A percentile compares a stretch with the other conserved stretches of the same genome.
phyloP scores from a whole-genome alignment of 2,888 invertebrate species.

The Pandemis heparana region DNA sequence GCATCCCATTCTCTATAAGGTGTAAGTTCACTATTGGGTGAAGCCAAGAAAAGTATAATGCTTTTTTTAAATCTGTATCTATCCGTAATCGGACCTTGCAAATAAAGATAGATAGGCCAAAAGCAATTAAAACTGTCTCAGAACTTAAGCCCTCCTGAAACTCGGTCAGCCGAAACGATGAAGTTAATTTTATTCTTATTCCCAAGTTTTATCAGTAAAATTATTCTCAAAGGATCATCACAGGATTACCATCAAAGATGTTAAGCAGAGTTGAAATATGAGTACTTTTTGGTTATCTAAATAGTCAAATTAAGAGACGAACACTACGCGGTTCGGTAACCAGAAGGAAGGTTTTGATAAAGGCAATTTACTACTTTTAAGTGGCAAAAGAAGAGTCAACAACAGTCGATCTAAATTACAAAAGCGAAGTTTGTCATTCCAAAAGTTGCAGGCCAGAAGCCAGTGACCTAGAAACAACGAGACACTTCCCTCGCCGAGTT shows the following conservation, averaged over 20 bases:
- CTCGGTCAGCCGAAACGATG: conserved; percentile 43
- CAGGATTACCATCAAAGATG: conserved; percentile 41
- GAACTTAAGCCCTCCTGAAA: conserved; percentile 56
- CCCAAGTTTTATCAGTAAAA: conserved; percentile 37
- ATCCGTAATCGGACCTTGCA: conserved; percentile 48
- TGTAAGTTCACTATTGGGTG: background rate
- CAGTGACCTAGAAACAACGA: conserved; percentile 68
- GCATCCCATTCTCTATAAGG: too few species aligned
- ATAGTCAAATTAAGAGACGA: conserved; percentile 26
- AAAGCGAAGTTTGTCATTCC: conserved; percentile 62
- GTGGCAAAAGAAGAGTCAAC: conserved; percentile 57
- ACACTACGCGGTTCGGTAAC: conserved; percentile 33
- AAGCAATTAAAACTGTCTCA: conserved; percentile 68
- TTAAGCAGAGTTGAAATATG: conserved; percentile 35
- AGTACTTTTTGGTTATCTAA: conserved; percentile 24
- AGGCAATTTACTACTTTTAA: conserved; percentile 53
- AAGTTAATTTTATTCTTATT: conserved; percentile 44
- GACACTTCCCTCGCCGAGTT: conserved; percentile 65
- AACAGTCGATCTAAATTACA: conserved; percentile 61
- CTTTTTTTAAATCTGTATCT: conserved; percentile 11
- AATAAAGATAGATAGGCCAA: conserved; percentile 58
- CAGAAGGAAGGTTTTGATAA: conserved; percentile 32
- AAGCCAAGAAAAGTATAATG: conserved; percentile 1
- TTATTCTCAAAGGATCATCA: conserved; percentile 38
- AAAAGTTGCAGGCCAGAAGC: conserved; percentile 56